Percentiles rank a stretch among this genome's conserved stretches.
Evolutionary conservation across 2,113 vertebrate genomes (phyloP).

Genomic region (Bufo gargarizans): DNA sequence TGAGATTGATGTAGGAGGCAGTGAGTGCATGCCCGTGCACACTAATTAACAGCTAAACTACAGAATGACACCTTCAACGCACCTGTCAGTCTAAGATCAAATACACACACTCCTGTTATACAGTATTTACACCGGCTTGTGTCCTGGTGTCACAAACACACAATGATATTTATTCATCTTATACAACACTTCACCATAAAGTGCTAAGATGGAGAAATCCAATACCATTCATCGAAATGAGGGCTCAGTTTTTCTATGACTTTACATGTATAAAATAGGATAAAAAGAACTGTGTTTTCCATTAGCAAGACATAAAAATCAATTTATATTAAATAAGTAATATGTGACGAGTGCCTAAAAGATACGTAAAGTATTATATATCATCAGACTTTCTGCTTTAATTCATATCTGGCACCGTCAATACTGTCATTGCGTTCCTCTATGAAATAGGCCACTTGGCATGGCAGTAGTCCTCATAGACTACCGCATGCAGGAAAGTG

Average conservation of each 20-base stretch:
- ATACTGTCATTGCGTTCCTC: neutral
- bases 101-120: neutral
- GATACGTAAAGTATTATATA: neutral
- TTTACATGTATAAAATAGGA: constrained; percentile 5
- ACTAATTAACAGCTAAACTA: constrained; percentile 25
- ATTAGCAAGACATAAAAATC: neutral
- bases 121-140: neutral
- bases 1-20: constrained; percentile 12
- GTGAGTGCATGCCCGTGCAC: constrained; percentile 14
- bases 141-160: neutral
- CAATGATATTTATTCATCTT: neutral
- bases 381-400: neutral
- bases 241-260: neutral
- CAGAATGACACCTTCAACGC: neutral
- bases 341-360: neutral
- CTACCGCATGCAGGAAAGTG: constrained; percentile 16
- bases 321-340: neutral
- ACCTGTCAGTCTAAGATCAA: neutral
- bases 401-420: neutral
- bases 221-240: constrained; percentile 28
- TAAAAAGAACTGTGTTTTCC: neutral
- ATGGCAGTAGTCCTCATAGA: neutral
- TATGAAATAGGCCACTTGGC: constrained; percentile 33
- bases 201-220: neutral
- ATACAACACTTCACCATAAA: neutral